phyloP scores from a whole-genome alignment of 1,140 invertebrate species.

The Ceratina japonica region DNA sequence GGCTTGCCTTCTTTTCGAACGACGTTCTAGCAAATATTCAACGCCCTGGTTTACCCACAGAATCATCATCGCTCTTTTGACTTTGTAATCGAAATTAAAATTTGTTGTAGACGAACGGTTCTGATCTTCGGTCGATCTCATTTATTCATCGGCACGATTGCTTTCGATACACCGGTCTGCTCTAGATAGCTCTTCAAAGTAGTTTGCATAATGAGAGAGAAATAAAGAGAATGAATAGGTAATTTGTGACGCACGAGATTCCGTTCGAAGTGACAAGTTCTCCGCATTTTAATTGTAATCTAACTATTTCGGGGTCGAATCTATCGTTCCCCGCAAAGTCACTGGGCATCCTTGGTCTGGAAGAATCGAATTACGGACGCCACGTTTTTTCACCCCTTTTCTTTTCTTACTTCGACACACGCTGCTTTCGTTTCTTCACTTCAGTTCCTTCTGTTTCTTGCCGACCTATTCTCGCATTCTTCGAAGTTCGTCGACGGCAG shows the following conservation, averaged over 20 bases:
- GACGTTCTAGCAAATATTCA: not conserved
- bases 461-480: slow-evolving; percentile 57
- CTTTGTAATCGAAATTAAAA: no score
- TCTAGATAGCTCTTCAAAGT: slow-evolving; percentile 1
- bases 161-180: not conserved
- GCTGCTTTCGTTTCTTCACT: not conserved
- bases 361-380: slow-evolving; percentile 28
- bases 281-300: slow-evolving; percentile 75
- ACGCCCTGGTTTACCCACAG: no score
- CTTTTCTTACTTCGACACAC: not conserved
- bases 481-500: no score
- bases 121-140: no score
- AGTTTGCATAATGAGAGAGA: not conserved
- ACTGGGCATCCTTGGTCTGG: slow-evolving; percentile 75
- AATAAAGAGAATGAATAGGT: not conserved
- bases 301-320: slow-evolving; percentile 70
- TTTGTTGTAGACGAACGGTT: no score
- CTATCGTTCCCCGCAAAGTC: slow-evolving; percentile 70
- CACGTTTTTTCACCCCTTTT: not conserved
- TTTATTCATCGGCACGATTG: not conserved
- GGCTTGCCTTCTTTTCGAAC: slow-evolving; percentile 55
- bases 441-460: slow-evolving; percentile 25
- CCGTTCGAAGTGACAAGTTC: slow-evolving; percentile 66
- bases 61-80: no score
- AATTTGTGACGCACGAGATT: not conserved